Evolutionary conservation across 1,140 invertebrate genomes (phyloP).

Genomic region (Meloidogyne hapla): DNA sequence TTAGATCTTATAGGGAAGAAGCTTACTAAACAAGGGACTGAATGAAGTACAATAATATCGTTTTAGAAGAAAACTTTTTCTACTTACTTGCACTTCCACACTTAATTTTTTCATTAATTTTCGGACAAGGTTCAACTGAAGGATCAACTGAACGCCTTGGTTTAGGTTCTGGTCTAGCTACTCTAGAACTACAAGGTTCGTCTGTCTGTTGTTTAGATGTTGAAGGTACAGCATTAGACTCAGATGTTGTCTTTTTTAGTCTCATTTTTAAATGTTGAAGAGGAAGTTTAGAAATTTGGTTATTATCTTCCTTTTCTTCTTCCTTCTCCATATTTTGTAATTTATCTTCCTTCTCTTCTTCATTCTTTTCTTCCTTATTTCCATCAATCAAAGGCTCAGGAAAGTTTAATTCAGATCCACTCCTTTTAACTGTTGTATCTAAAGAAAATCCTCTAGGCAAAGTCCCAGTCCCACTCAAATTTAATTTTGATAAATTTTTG

Average conservation of each 20-base stretch:
- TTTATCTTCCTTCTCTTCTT: neutral
- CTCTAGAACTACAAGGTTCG: neutral
- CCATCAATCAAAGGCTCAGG: neutral
- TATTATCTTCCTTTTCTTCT: constrained; percentile 1
- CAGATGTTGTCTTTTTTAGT: constrained; percentile 51
- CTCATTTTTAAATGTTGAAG: constrained; percentile 51
- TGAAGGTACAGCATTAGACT: constrained; percentile 16
- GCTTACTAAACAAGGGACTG: too few relatives aligned
- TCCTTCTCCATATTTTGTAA: neutral
- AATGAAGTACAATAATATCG: too few relatives aligned
- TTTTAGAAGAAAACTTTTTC: neutral
- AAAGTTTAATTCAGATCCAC: constrained; percentile 19
- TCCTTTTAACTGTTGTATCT: constrained; percentile 64
- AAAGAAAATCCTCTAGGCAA: constrained; percentile 1
- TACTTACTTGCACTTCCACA: constrained; percentile 9
- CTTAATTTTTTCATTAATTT: constrained; percentile 18
- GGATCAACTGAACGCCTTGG: constrained; percentile 42
- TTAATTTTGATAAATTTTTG: constrained; percentile 63
- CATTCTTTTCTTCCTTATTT: neutral
- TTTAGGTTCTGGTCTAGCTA: constrained; percentile 47
- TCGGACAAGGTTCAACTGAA: constrained; percentile 33
- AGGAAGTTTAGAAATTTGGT: constrained; percentile 20
- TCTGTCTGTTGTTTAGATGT: neutral
- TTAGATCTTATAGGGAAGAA: constrained; percentile 6
- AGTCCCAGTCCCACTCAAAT: neutral